Base-by-base conservation (phyloP, 2,113 vertebrate species). In the Sinocyclocheilus rhinocerous region DNA sequence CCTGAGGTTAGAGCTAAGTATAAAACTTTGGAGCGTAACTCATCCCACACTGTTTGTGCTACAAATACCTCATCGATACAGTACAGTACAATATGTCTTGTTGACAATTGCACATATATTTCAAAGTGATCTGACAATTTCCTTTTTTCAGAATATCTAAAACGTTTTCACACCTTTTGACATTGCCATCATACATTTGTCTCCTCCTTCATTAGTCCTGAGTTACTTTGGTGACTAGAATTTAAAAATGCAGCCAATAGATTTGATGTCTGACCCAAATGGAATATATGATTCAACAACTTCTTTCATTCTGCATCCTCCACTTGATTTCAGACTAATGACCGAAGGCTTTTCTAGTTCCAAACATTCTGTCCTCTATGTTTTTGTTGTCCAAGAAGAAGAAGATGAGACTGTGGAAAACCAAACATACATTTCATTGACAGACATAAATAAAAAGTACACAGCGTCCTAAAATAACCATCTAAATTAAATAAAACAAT, bases 321-420 rank as follows among this genome's bases (percentile, higher is more conserved):
- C 67, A 11, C 29, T 22, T 72, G 8, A 42, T 72, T 72, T 72
- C 36, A 72, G 18, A 75, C 22, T 45, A 75, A 15, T 75, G 72
- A 75, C 39, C 22, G 0, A 73, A 73, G 70, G 70, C 70, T 45
- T 45, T n/a, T n/a, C 10, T 13, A n/a, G 2, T 7, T 75, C 72
- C 72, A 48, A 75, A 48, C 72, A 76, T 76, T 26, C n/a, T 48
- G 42, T 76, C n/a, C 42, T 76, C 42, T 24, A 18, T 70, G 72
- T 48, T 48, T 24, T 48, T 24, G 22, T 75, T 75, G 42, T 76
- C 39, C 72, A 26, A 4, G 24, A 16, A 48, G 39, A 72, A 73
- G 36, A 76, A 76, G 72, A 50, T 48, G 72, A 76, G 72, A 45
- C 72, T 26, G 72, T 24, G 42, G 42, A 24, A 76, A 76, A 76